These are phyloP conservation scores for Sphaerophoria taeniata DNA, from an alignment of 2,888 invertebrate species.

Conservation along the genomic window DNA sequence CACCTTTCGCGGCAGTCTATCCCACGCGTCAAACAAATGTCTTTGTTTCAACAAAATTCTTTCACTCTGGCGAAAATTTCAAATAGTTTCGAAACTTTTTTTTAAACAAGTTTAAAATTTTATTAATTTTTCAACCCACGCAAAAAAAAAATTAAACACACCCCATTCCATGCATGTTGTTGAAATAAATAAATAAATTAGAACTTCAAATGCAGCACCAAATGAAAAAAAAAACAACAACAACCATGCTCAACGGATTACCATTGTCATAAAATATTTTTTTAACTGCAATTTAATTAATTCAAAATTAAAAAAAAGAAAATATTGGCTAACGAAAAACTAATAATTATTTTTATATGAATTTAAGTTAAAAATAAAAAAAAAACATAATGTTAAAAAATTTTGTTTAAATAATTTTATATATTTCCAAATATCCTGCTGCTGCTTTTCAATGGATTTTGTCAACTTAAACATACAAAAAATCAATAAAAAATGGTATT, in stretches of 20 bases:
- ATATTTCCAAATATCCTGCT: slow-evolving; percentile 60
- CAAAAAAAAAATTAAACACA: neutral
- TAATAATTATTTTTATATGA: slow-evolving; percentile 2
- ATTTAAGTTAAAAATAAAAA: slow-evolving; percentile 36
- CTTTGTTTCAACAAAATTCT: too few species aligned
- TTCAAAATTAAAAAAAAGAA: neutral
- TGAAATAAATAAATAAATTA: slow-evolving; percentile 44
- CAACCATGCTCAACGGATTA: slow-evolving; percentile 78
- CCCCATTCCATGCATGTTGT: slow-evolving; percentile 20
- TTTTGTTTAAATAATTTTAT: slow-evolving; percentile 69
- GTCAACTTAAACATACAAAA: slow-evolving; percentile 8
- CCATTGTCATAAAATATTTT: slow-evolving; percentile 81
- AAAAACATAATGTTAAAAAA: slow-evolving; percentile 51
- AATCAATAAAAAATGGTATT: slow-evolving; percentile 60
- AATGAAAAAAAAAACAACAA: neutral
- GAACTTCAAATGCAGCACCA: neutral
- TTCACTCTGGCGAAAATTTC: too few species aligned
- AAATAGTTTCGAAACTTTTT: too few species aligned
- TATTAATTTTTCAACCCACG: neutral
- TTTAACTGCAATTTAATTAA: slow-evolving; percentile 45
- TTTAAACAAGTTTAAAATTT: too few species aligned
- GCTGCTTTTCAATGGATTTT: slow-evolving; percentile 62
- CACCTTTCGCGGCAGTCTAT: too few species aligned
- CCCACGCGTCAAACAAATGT: too few species aligned
- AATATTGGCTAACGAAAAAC: slow-evolving; percentile 38